Evolutionary conservation across 1,140 invertebrate species (phyloP).

Genomic region (Druon quercuslanigerum): DNA sequence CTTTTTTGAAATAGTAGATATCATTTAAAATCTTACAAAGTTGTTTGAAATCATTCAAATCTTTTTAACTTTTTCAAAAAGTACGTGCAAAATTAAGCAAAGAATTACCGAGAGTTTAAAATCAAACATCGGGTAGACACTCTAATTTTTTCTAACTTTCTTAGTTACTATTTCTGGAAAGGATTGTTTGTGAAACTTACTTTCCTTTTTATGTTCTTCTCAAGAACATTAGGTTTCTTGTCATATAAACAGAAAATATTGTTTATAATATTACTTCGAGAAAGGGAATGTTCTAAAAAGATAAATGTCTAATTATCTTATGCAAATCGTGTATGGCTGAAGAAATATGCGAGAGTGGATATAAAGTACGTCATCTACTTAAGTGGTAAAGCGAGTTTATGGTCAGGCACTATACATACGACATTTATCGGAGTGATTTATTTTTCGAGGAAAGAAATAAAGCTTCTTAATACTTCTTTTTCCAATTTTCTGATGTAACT

Average conservation of each 20-base stretch:
- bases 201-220: neutral
- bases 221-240: too few species aligned
- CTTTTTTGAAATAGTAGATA: too few species aligned
- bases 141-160: too few species aligned
- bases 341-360: neutral
- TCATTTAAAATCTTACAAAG: too few species aligned
- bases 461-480: neutral
- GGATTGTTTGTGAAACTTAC: neutral
- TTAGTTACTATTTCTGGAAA: too few species aligned
- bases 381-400: slow-evolving; percentile 20
- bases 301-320: slow-evolving; percentile 26
- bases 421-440: neutral
- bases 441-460: neutral
- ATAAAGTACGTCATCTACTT: slow-evolving; percentile 28
- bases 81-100: too few species aligned
- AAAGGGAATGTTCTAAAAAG: neutral
- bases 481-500: neutral
- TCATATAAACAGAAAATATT: too few species aligned
- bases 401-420: slow-evolving; percentile 15
- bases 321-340: slow-evolving; percentile 5
- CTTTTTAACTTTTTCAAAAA: too few species aligned
- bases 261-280: neutral
- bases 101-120: too few species aligned
- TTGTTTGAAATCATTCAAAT: too few species aligned
- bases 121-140: too few species aligned